A percentile compares a stretch with the other conserved stretches of the same genome.
These are phyloP conservation scores for Petrolisthes manimaculis DNA, from an alignment of 2,888 invertebrate genomes.

Conservation along the genomic window DNA sequence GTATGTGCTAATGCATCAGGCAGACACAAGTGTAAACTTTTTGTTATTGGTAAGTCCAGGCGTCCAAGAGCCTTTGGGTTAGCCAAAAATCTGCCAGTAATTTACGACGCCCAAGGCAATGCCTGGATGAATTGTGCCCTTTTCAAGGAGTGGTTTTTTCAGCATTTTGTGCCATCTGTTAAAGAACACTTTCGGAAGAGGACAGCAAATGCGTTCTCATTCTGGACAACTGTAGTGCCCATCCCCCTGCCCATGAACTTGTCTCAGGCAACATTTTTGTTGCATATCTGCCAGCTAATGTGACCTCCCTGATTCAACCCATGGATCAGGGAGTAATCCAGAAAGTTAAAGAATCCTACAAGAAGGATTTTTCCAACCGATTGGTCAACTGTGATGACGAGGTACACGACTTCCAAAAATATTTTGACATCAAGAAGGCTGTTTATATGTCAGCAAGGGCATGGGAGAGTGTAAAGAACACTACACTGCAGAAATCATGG, in stretches of 20 bases:
- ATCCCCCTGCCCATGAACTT: not conserved
- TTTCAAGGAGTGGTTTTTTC: slow-evolving; percentile 14
- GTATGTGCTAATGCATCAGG: not conserved
- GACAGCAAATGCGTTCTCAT: slow-evolving; percentile 3
- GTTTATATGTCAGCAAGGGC: not conserved
- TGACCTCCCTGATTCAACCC: not conserved
- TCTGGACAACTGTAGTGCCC: not conserved
- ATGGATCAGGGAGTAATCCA: slow-evolving; percentile 1
- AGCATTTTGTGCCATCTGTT: not conserved
- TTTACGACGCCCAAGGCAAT: not conserved
- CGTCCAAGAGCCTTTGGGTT: not conserved
- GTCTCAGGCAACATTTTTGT: slow-evolving; percentile 17
- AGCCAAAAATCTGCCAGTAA: not conserved
- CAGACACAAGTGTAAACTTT: not conserved
- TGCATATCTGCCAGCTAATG: slow-evolving; percentile 15
- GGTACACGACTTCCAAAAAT: not conserved
- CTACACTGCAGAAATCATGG: not conserved
- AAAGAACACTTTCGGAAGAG: slow-evolving; percentile 12
- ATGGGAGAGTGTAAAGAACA: not conserved
- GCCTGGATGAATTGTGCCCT: not conserved
- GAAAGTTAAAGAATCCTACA: slow-evolving; percentile 1
- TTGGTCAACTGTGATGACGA: not conserved
- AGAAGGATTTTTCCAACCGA: not conserved
- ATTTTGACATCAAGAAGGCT: not conserved
- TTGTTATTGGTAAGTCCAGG: not conserved